phyloP scores from a whole-genome alignment of 2,888 invertebrate species.

The Acleris emargana region DNA sequence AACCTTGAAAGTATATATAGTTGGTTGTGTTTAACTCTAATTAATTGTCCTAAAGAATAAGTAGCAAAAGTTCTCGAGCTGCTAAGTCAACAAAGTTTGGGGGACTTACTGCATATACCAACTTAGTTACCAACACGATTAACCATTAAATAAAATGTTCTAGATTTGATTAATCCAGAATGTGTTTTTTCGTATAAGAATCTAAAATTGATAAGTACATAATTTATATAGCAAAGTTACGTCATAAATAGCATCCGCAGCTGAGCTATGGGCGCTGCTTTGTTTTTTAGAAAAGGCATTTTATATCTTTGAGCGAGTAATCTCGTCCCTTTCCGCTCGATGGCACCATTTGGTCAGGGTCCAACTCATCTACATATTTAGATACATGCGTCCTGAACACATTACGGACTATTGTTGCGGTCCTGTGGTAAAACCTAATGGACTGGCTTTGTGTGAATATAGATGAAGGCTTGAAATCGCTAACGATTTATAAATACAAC shows the following conservation, averaged over 20 bases:
- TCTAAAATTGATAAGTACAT: too few species aligned
- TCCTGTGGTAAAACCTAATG: constrained; percentile 24
- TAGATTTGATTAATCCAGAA: too few species aligned
- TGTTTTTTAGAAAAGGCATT: constrained; percentile 12
- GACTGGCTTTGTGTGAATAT: constrained; percentile 21
- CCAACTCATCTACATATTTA: constrained; percentile 34
- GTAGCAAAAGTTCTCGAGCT: not conserved
- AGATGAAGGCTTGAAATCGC: constrained; percentile 21
- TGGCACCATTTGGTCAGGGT: constrained; percentile 31
- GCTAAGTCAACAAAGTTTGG: constrained; percentile 5
- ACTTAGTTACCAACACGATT: too few species aligned
- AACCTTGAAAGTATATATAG: too few species aligned
- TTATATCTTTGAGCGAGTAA: constrained; percentile 16
- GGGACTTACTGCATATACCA: not conserved
- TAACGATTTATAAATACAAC: constrained; percentile 21
- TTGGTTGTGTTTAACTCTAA: not conserved
- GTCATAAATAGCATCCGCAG: too few species aligned
- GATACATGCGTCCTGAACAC: constrained; percentile 33
- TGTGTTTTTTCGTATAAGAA: too few species aligned
- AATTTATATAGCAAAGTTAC: too few species aligned
- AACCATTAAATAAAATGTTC: too few species aligned
- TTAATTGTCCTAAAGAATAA: not conserved
- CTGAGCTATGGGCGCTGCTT: not conserved
- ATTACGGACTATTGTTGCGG: constrained; percentile 27
- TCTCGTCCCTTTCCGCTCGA: constrained; percentile 24